Base-by-base conservation (phyloP, 2,888 invertebrate species). In the Leucophenga maculata region DNA sequence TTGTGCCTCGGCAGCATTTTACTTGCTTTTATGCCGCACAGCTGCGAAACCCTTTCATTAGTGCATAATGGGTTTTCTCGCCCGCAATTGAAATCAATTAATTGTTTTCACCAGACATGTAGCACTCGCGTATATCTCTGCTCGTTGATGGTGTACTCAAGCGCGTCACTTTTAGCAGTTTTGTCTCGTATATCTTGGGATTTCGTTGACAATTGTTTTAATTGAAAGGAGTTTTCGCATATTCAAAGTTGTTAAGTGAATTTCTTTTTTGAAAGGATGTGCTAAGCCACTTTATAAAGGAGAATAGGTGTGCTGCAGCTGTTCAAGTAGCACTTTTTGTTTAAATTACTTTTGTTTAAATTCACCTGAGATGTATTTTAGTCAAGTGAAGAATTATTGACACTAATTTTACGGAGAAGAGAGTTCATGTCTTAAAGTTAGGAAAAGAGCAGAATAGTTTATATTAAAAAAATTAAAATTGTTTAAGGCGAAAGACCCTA, bases 241-340 rank as follows among this genome's bases (percentile, higher is more conserved):
- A 8, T 39, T 39, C 8, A 39, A 39, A 39, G 4, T 39, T 11
- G 1, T 39, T 1, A 39, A 39, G 39, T 3, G 1, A 6, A 11
- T 39, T 39, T 39, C 11, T 39, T 39, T 39, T 39, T 39, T 39
- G 8, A 11, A 26, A 26, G 26, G 8, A 11, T 52, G 52, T 16
- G 18, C 18, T 52, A 18, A 52, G 20, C 52, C 9, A 52, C 9
- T 52, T 44, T 46, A 60, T 59, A 54, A 65, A 71, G 69, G 67
- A 69, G 69, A 73, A 18, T 20, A 52, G 20, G 48, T 14, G 3
- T 16, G 20, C 48, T 52, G 60, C 69, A 50, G 69, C 55, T 69
- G 62, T 11, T 52, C 11, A 39, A 39, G 11, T 39, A 11, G 11
- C 8, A 39, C 39, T 39, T 39, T 39, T 39, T 39, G 39, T 39